Percentiles rank a stretch among this genome's conserved stretches.
phyloP scores from a whole-genome alignment of 2,113 vertebrate species.

The Anser cygnoides region DNA sequence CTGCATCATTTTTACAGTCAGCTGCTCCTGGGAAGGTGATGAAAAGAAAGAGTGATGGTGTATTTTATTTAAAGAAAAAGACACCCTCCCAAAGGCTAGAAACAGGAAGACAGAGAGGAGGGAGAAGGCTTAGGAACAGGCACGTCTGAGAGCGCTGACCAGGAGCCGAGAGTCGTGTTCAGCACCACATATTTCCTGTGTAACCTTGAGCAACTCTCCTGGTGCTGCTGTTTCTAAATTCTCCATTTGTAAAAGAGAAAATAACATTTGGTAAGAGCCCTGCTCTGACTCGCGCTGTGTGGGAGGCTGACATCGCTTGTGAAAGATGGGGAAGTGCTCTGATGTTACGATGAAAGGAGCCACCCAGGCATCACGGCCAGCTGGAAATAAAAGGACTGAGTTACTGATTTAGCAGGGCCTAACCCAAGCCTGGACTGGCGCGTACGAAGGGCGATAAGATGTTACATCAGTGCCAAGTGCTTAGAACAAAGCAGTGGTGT shows the following conservation, averaged over 20 bases:
- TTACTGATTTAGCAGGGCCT: neutral
- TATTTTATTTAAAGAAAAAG: neutral
- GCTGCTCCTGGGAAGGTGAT: neutral
- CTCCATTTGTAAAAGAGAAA: neutral
- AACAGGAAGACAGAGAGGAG: neutral
- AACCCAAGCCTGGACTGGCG: rapidly evolving
- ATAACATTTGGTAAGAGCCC: neutral
- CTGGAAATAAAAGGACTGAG: neutral
- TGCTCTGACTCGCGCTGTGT: neutral
- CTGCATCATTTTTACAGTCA: neutral
- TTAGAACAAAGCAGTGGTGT: neutral
- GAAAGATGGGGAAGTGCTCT: neutral
- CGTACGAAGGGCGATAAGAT: rapidly evolving
- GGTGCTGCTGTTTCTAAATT: neutral
- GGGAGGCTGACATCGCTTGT: neutral
- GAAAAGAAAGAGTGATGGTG: neutral
- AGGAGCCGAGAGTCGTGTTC: neutral
- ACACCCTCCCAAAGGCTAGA: neutral
- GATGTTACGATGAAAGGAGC: neutral
- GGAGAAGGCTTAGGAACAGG: neutral
- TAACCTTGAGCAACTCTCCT: rapidly evolving
- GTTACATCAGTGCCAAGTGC: neutral
- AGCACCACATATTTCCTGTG: rapidly evolving
- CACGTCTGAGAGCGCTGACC: too few relatives aligned
- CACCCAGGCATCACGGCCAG: neutral